These are phyloP conservation scores for Agrochola lota DNA, from an alignment of 2,888 invertebrate species.

Conservation along the genomic window DNA sequence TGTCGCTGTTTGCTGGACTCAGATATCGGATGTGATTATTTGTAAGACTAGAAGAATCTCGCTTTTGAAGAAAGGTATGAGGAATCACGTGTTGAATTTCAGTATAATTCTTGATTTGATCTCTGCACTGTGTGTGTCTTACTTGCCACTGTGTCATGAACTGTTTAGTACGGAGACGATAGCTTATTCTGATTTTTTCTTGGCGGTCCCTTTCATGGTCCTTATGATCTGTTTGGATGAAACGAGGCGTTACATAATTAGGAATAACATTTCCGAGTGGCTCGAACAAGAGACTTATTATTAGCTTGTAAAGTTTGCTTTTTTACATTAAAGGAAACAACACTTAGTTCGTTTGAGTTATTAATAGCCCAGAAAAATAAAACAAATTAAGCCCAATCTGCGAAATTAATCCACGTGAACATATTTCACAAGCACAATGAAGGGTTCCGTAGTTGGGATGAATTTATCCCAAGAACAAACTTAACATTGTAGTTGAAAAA, in stretches of 20 bases:
- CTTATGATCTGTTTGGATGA: conserved; percentile 95
- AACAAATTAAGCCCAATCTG: too few species aligned
- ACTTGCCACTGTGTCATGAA: conserved; percentile 92
- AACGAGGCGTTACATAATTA: conserved; percentile 92
- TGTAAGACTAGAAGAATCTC: conserved; percentile 95
- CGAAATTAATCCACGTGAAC: too few species aligned
- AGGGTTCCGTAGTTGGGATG: too few species aligned
- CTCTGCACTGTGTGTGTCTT: conserved; percentile 92
- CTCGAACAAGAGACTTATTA: conserved; percentile 94
- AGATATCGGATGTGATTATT: conserved; percentile 95
- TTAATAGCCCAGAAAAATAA: neutral
- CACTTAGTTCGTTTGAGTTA: neutral
- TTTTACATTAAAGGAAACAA: neutral
- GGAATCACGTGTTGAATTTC: conserved; percentile 91
- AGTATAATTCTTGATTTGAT: conserved; percentile 92
- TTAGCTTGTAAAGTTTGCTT: conserved; percentile 69
- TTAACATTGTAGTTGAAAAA: too few species aligned
- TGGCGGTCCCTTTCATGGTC: conserved; percentile 93
- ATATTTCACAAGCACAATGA: too few species aligned
- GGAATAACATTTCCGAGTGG: conserved; percentile 93
- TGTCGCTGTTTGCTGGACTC: conserved; percentile 94
- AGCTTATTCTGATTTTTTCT: conserved; percentile 92
- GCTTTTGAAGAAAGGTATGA: conserved; percentile 94
- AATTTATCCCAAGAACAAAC: too few species aligned
- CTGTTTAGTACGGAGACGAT: conserved; percentile 93